phyloP scores from a whole-genome alignment of 2,113 vertebrate species.

The Neotoma lepida region DNA sequence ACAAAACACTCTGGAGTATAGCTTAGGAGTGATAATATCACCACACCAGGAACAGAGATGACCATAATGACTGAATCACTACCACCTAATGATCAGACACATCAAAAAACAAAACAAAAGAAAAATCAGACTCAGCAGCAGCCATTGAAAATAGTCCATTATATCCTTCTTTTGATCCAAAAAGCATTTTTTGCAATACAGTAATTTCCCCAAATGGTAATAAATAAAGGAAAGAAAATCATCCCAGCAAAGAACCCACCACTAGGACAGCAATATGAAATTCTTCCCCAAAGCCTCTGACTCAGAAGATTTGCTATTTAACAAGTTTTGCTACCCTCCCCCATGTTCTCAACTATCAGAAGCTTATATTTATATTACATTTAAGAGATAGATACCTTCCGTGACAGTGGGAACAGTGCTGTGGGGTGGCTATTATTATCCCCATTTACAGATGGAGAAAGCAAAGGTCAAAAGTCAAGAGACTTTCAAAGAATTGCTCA shows the following conservation, averaged over 20 bases:
- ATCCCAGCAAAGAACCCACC: background rate
- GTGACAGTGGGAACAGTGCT: background rate
- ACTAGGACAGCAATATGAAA: conserved; percentile 44
- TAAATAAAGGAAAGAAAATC: conserved; percentile 63
- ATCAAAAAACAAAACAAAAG: conserved; percentile 46
- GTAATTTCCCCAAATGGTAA: conserved; percentile 72
- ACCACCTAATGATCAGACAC: conserved; percentile 66
- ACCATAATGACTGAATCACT: conserved; percentile 64
- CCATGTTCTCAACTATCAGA: background rate
- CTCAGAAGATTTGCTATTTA: background rate
- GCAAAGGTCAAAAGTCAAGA: conserved; percentile 1
- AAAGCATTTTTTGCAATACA: conserved; percentile 57
- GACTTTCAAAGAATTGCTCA: background rate
- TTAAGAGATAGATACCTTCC: conserved; percentile 41
- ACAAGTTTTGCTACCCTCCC: background rate
- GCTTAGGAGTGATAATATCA: background rate
- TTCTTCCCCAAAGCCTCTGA: conserved; percentile 14
- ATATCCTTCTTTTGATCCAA: conserved; percentile 15
- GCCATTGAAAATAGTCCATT: conserved; percentile 63
- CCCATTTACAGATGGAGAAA: conserved; percentile 42
- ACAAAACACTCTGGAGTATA: background rate
- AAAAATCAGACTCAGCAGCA: conserved; percentile 58
- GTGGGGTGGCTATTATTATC: background rate
- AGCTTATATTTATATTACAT: conserved; percentile 21
- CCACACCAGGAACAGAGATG: conserved; percentile 42